Evolutionary conservation across 2,797 vertebrate genomes (phyloP).

Genomic region (Micrastur ruficollis): DNA sequence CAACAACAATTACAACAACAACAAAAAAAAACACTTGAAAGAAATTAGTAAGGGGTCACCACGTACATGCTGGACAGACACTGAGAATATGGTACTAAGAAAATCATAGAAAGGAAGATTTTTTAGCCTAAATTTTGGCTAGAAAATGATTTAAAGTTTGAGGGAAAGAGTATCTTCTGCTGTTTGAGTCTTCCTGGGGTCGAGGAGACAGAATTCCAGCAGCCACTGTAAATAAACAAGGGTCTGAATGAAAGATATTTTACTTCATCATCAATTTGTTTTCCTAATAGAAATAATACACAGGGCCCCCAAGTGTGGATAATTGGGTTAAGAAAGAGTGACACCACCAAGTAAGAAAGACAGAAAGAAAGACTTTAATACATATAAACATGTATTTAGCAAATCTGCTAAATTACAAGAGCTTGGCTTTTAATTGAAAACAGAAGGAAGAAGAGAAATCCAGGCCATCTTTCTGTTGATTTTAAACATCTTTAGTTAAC

Average conservation of each 20-base stretch:
- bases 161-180: background rate
- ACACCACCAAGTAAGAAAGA: background rate
- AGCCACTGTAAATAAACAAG: background rate
- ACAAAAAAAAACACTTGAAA: background rate
- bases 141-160: background rate
- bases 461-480: background rate
- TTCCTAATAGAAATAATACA: background rate
- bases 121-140: background rate
- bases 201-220: background rate
- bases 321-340: background rate
- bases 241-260: background rate
- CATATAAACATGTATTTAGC: background rate
- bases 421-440: background rate
- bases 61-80: background rate
- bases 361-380: background rate
- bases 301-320: background rate
- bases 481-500: background rate
- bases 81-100: background rate
- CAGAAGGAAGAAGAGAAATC: background rate
- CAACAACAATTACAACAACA: background rate
- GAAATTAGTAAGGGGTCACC: background rate
- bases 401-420: background rate
- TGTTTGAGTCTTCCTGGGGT: background rate
- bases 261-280: background rate
- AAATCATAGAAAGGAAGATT: background rate